Conservation (phyloP, 2,113 vertebrate genomes). For the Cepphus grylle region DNA sequence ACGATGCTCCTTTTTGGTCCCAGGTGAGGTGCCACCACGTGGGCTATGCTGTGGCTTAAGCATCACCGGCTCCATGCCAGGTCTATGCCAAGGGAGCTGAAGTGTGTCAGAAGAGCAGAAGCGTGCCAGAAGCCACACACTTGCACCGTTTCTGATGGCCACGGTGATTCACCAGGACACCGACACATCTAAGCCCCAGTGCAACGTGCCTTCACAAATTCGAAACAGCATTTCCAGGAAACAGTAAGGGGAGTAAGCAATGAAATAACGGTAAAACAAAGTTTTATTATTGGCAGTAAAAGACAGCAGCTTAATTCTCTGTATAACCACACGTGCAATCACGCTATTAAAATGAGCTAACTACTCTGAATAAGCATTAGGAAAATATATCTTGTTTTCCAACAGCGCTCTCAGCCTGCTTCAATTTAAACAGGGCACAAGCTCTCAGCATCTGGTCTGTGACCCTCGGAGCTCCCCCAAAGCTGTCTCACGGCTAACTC, state of each 20-base stretch:
- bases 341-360: not conserved
- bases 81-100: not conserved
- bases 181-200: rapidly evolving
- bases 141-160: not conserved
- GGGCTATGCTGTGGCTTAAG: too few relatives aligned
- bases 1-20: too few relatives aligned
- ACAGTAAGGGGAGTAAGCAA: not conserved
- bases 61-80: rapidly evolving
- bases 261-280: not conserved
- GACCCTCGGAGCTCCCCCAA: not conserved
- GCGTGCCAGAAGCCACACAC: not conserved
- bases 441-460: not conserved
- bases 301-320: not conserved
- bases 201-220: not conserved
- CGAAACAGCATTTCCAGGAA: not conserved
- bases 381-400: not conserved
- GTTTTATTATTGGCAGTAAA: not conserved
- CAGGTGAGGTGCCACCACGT: not conserved
- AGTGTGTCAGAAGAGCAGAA: too few relatives aligned
- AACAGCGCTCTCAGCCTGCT: not conserved
- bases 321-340: too few relatives aligned
- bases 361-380: not conserved
- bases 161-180: not conserved
- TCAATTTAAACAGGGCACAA: not conserved
- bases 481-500: not conserved